A percentile compares a stretch with the other conserved stretches of the same genome.
Evolutionary conservation across 1,140 invertebrate genomes (phyloP).

Genomic region (Sipha flava): DNA sequence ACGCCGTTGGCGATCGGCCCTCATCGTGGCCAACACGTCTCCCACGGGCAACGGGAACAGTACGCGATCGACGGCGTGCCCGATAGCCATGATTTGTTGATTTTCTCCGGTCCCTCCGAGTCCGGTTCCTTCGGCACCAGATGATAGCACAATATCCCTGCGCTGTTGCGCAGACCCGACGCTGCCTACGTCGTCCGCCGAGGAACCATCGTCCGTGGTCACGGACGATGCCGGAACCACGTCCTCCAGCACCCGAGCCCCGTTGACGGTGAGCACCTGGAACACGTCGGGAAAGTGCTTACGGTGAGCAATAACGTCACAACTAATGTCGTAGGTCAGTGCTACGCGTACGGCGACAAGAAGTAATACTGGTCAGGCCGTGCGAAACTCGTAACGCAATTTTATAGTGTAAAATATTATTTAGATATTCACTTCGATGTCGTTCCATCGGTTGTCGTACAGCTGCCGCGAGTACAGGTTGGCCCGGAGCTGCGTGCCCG

Average conservation of each 20-base stretch:
- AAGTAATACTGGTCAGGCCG: no score
- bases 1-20: conserved; percentile 66
- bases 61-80: conserved; percentile 75
- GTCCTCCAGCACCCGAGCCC: conserved; percentile 64
- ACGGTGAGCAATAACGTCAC: no score
- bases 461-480: conserved; percentile 72
- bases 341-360: no score
- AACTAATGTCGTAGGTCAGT: no score
- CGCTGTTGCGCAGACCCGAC: background rate
- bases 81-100: conserved; percentile 61
- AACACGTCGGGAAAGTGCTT: background rate
- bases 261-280: conserved; percentile 72
- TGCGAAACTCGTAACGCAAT: no score
- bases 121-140: background rate
- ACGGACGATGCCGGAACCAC: background rate
- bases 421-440: conserved; percentile 58
- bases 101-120: background rate
- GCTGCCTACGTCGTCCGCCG: conserved; percentile 44
- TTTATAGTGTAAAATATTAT: no score
- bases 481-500: conserved; percentile 71
- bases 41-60: conserved; percentile 80
- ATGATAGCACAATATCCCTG: background rate
- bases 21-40: conserved; percentile 68
- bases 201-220: background rate
- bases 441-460: conserved; percentile 69